These are phyloP conservation scores for Ptiloglossa arizonensis DNA, from an alignment of 1,140 invertebrate genomes.

Conservation along the genomic window DNA sequence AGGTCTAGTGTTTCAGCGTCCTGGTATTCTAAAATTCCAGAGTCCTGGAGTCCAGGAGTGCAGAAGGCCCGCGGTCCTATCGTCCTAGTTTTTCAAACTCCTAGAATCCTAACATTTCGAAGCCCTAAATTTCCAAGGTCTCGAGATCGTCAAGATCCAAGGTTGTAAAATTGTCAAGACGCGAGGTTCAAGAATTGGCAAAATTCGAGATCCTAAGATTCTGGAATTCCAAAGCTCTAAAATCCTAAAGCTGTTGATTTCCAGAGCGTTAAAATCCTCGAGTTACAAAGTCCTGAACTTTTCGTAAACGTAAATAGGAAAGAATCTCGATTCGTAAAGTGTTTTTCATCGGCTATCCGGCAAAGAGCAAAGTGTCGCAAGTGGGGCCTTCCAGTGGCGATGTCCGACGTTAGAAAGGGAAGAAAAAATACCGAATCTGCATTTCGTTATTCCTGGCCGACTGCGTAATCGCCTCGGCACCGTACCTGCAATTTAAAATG, in stretches of 20 bases:
- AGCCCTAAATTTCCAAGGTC: too few relatives aligned
- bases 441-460: slow-evolving; percentile 62
- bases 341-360: not conserved
- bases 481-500: slow-evolving; percentile 71
- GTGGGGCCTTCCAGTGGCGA: slow-evolving; percentile 14
- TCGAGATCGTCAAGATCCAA: too few relatives aligned
- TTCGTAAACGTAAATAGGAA: not conserved
- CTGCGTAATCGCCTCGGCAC: slow-evolving; percentile 64
- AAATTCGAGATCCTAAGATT: too few relatives aligned
- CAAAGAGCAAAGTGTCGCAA: slow-evolving; percentile 40
- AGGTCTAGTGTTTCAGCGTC: too few relatives aligned
- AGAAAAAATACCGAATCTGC: slow-evolving; percentile 58
- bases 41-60: too few relatives aligned
- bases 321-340: not conserved
- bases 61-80: too few relatives aligned
- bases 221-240: not conserved
- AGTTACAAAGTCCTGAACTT: not conserved
- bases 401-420: not conserved
- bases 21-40: too few relatives aligned
- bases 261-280: not conserved
- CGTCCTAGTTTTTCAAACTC: too few relatives aligned
- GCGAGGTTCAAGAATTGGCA: too few relatives aligned
- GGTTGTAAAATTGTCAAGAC: too few relatives aligned
- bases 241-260: not conserved
- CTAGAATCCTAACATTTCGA: too few relatives aligned